A percentile compares a stretch with the other conserved stretches of the same genome.
Conservation (phyloP, 2,888 invertebrate species). For the Thymelicus acteon region DNA sequence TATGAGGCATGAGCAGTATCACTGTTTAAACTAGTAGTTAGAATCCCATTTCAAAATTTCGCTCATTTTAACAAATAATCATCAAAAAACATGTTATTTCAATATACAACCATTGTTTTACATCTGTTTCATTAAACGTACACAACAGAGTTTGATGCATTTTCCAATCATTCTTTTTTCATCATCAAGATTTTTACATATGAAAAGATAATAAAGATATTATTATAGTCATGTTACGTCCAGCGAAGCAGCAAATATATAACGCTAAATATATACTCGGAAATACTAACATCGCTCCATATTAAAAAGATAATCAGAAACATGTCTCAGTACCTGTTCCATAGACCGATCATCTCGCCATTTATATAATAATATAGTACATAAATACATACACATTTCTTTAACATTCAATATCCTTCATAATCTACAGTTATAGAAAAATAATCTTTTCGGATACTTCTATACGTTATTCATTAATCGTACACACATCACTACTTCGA, state of each 20-base stretch:
- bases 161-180: no score
- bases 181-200: no score
- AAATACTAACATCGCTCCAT: background rate
- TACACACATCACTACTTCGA: background rate
- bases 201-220: background rate
- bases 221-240: background rate
- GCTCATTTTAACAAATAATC: no score
- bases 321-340: background rate
- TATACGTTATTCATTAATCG: constrained; percentile 18
- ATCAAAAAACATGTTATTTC: no score
- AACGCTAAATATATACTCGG: background rate
- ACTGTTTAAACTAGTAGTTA: no score
- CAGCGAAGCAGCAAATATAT: background rate
- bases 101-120: no score
- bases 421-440: constrained; percentile 23
- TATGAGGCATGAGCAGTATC: no score
- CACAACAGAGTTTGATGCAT: no score
- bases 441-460: constrained; percentile 24
- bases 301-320: background rate
- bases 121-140: no score
- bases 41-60: no score
- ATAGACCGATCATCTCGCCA: background rate
- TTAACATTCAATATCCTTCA: constrained; percentile 10
- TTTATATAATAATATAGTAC: constrained; percentile 9
- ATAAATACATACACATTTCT: constrained; percentile 15